Conservation (phyloP, 2,113 vertebrate genomes). For the Rhinogobius similis region DNA sequence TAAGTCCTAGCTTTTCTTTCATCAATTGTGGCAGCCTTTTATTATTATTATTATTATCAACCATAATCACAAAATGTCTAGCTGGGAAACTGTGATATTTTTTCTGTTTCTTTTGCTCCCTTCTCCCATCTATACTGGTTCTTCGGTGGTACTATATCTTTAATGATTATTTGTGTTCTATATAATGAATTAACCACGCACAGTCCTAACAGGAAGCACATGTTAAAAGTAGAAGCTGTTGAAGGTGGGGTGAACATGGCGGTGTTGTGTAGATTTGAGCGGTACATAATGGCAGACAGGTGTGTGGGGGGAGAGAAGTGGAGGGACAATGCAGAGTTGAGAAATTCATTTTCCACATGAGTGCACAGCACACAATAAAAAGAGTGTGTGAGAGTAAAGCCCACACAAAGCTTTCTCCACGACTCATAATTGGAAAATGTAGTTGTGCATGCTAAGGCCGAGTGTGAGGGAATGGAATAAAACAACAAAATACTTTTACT, state of each 20-base stretch:
- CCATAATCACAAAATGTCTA: too few relatives aligned
- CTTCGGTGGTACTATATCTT: too few relatives aligned
- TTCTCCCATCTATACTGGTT: too few relatives aligned
- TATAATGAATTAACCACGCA: background rate
- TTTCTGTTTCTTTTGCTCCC: too few relatives aligned
- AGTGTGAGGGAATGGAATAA: conserved; percentile 16
- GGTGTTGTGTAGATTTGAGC: conserved; percentile 7
- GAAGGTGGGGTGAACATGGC: background rate
- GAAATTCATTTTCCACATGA: conserved; percentile 64
- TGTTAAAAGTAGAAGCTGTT: background rate
- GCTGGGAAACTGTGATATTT: too few relatives aligned
- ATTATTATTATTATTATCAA: too few relatives aligned
- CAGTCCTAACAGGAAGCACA: background rate
- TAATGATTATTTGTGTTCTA: background rate
- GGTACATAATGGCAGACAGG: conserved; percentile 10
- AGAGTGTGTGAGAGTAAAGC: background rate
- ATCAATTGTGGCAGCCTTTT: too few relatives aligned
- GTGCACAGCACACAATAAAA: conserved; percentile 35
- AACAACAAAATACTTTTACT: background rate
- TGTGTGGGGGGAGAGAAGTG: conserved; percentile 8
- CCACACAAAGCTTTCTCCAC: conserved; percentile 3
- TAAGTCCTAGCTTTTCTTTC: too few relatives aligned
- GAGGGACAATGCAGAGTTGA: conserved; percentile 21
- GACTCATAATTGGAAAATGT: conserved; percentile 32
- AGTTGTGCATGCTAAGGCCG: conserved; percentile 11